Base-by-base conservation (phyloP, 1,140 invertebrate species). In the Monomorium pharaonis region DNA sequence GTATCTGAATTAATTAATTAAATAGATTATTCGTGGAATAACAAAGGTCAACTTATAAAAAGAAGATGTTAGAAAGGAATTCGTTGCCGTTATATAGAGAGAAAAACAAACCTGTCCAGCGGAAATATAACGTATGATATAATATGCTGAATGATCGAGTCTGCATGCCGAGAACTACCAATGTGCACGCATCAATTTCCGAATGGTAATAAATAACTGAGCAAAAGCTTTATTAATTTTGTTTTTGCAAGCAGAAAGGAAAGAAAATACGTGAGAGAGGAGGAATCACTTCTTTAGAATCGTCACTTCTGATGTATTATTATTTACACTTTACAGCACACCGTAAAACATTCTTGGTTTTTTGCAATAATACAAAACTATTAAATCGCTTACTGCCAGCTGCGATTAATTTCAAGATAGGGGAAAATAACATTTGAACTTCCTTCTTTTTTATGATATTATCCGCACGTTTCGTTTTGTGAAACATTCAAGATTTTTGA, bases 361-460 rank as follows among this genome's bases (percentile, higher is more conserved):
- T 72, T 37, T 24, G 24, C 63, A 44, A 30, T 42, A 56, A 72
- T 24, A 21, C 27, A 63, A 0, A 47, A 12, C 24, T 49, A 56
- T 44, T 58, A 72, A 72, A 81, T 18, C 12, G 12, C 18, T 70
- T 69, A 54, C 21, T 37, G 12, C 49, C 27, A 69, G 33, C 44
- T 80, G 49, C 47, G 21, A 72, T 81, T 56, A 58, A 81, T 81
- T 56, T 44, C 18, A 63, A 3, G 1, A 33, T 72, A 24, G 6
- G 18, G 62, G 30, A 44, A 12, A 12, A 21, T 18, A 67, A 80
- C 47, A 37, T 51, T 21, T 24, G 7, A 44, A 21, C 24, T 44
- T 42, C 18, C 21, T 49, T 37, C 9, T 37, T 37, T 51, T 5
- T 65, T 9, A 21, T 7, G 67, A 27, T 37, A 21, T 54, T 42